Evolutionary conservation across 2,113 vertebrate species (phyloP).

Genomic region (Dicentrarchus labrax): DNA sequence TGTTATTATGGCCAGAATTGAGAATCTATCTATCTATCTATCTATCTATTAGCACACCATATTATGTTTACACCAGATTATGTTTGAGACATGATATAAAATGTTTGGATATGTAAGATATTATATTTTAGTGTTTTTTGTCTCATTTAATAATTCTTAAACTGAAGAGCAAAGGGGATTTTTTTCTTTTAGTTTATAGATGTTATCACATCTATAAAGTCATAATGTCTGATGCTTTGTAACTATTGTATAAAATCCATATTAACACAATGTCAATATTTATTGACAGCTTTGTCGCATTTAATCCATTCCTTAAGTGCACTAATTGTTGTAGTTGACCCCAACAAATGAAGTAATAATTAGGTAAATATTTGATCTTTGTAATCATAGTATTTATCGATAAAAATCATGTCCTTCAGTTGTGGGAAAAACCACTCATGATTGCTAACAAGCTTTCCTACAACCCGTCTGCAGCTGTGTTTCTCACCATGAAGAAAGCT

Average conservation of each 20-base stretch:
- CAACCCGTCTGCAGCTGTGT: background rate
- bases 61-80: no score
- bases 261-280: background rate
- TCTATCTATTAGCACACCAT: no score
- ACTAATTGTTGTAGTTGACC: background rate
- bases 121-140: no score
- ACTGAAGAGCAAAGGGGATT: background rate
- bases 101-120: no score
- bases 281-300: background rate
- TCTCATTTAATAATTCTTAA: background rate
- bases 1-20: no score
- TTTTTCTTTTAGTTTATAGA: no score
- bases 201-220: background rate
- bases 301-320: background rate
- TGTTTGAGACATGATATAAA: no score
- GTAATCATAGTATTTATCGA: background rate
- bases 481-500: slow-evolving; percentile 2
- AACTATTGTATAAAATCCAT: background rate
- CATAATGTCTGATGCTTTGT: no score
- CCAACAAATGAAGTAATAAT: background rate
- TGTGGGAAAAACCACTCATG: background rate
- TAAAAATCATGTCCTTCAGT: background rate
- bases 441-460: background rate
- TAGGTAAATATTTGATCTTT: background rate
- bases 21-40: no score